Evolutionary conservation across 2,113 vertebrate species (phyloP), one percentile per base, ranked within the genome.

Genomic region (Corydoras maculifer): DNA sequence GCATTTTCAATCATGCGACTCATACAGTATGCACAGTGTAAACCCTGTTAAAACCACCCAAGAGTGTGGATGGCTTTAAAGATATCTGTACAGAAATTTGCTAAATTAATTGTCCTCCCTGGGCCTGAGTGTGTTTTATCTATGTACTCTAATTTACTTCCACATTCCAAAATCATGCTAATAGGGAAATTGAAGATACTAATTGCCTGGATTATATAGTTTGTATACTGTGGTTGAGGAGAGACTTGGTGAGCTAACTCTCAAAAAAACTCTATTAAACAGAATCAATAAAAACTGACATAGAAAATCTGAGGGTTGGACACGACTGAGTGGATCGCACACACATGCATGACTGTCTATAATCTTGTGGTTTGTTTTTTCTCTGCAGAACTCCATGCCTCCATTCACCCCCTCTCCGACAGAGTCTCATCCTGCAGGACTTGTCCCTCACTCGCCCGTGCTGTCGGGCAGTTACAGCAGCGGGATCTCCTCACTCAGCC

Each of bases 401-500:
- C 91, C 94, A 0, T 94, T 97, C 86, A 95, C 94, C 0, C 94
- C 96, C 0, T 98, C 96, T 5, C 96, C 97, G 3, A 96, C 95
- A 57, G 97, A 99, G 77, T 94, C 92, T 84, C 96, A 94, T 81
- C 90, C 92, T 0, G 86, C 92, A 25, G 93, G 94, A 68, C 89
- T 96, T 78, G 90, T 91, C 32, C 94, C 94, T 81, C 93, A 92
- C 82, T 99, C 96, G 5, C 95, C 96, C 0, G 93, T 87, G 5
- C 85, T 98, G 77, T 98, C 94, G 0, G 96, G 96, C 85, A 98
- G 96, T 84, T 98, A 94, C 88, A 98, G 95, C 91, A 99, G 96
- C 0, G 94, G 97, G 72, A 98, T 99, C 84, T 99, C 97, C 0
- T 98, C 96, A 0, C 92, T 99, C 58, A 97, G 97, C 83, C 92